Conservation (phyloP, 92 coral and sea anemone species). For the Ricordea florida region DNA sequence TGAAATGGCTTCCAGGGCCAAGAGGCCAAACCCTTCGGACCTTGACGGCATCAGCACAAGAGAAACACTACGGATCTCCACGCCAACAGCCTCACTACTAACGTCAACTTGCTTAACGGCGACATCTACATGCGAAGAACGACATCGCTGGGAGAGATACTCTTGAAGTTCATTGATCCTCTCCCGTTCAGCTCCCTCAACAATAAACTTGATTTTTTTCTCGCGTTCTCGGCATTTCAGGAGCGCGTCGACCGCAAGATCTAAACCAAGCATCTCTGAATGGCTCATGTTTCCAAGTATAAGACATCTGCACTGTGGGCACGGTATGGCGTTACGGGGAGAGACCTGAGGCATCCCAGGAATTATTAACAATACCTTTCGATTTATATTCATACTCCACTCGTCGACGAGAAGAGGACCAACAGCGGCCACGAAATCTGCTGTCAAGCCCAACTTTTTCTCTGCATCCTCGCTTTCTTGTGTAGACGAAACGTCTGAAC, state of each 20-base stretch:
- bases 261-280: conserved; percentile 5
- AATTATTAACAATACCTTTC: conserved; percentile 51
- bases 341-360: conserved; percentile 63
- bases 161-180: conserved; percentile 7
- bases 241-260: conserved; percentile 33
- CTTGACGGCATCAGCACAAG: conserved; percentile 47
- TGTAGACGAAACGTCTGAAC: background rate
- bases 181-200: conserved; percentile 37
- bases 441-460: conserved; percentile 32
- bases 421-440: conserved; percentile 65
- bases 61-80: conserved; percentile 64
- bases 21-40: conserved; percentile 48
- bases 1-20: conserved; percentile 49
- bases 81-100: conserved; percentile 32
- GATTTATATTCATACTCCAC: conserved; percentile 60
- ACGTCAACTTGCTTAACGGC: conserved; percentile 48
- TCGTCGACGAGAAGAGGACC: conserved; percentile 61
- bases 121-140: conserved; percentile 1
- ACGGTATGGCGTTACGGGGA: conserved; percentile 35
- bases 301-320: conserved; percentile 61
- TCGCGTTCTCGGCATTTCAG: conserved; percentile 20
- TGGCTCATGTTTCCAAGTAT: conserved; percentile 30
- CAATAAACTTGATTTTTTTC: conserved; percentile 21
- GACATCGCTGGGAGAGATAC: background rate
- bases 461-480: conserved; percentile 23